Conservation (phyloP, 2,113 vertebrate species). For the Murina feae region DNA sequence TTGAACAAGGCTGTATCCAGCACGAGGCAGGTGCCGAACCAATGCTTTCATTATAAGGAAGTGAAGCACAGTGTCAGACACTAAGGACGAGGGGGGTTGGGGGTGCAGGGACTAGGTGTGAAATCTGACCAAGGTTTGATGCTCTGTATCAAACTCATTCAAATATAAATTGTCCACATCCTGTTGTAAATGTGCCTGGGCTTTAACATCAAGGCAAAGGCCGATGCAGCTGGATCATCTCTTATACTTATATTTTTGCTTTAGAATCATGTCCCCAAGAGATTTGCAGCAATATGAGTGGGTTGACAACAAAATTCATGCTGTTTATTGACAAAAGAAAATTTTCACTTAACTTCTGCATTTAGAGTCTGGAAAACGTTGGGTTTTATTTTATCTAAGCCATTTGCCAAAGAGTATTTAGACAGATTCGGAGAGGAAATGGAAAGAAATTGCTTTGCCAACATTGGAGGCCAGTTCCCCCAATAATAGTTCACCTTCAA, state of each 20-base stretch:
- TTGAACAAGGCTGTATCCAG: neutral
- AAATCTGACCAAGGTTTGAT: neutral
- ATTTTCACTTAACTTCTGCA: neutral
- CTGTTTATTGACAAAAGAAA: neutral
- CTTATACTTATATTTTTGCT: neutral
- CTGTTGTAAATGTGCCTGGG: accelerated
- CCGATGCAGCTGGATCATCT: neutral
- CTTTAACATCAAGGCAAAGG: neutral
- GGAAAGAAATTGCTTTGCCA: neutral
- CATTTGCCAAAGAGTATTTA: neutral
- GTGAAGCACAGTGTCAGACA: neutral
- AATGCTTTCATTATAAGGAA: neutral
- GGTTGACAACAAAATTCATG: neutral
- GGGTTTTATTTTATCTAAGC: neutral
- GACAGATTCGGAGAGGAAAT: neutral
- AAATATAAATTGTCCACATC: neutral
- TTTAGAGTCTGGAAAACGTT: neutral
- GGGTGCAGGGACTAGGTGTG: neutral
- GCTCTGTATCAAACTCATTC: neutral
- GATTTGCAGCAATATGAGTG: neutral
- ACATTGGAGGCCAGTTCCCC: neutral
- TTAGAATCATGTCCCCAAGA: neutral
- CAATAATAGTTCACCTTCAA: accelerated
- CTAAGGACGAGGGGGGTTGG: neutral
- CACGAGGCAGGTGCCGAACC: neutral